Evolutionary conservation across 2,113 vertebrate genomes (phyloP).

Genomic region (Cololabis saira): DNA sequence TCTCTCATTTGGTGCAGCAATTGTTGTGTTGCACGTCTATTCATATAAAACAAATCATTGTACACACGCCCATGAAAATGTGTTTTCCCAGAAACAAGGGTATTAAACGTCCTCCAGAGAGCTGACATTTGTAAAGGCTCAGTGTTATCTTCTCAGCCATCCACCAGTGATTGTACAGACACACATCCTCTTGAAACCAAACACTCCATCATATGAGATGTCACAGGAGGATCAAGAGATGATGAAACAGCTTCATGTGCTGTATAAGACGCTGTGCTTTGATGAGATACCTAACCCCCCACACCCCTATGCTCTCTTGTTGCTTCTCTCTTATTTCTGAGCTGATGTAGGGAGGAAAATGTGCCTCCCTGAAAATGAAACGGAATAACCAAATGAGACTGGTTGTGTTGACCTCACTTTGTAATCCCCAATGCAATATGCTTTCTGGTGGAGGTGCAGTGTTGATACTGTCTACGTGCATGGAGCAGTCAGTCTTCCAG

Average conservation of each 20-base stretch:
- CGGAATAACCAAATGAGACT: constrained; percentile 69
- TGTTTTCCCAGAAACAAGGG: constrained; percentile 16
- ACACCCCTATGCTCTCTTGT: constrained; percentile 19
- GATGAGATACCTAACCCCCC: constrained; percentile 44
- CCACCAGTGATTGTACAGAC: constrained; percentile 14
- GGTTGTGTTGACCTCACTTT: constrained; percentile 64
- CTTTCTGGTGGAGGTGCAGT: constrained; percentile 12
- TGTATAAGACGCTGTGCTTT: constrained; percentile 35
- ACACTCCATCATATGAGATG: constrained; percentile 46
- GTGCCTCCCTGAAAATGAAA: constrained; percentile 62
- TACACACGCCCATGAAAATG: constrained; percentile 2
- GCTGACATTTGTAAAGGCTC: constrained; percentile 43
- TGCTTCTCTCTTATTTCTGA: constrained; percentile 34
- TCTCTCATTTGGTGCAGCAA: not conserved
- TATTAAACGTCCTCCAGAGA: constrained; percentile 32
- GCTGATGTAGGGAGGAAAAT: constrained; percentile 42
- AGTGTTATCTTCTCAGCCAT: constrained; percentile 39
- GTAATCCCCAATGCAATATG: constrained; percentile 54
- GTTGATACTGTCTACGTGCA: constrained; percentile 14
- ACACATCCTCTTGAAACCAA: constrained; percentile 12
- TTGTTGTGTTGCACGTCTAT: not conserved
- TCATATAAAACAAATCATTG: constrained; percentile 10
- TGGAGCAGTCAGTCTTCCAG: constrained; percentile 6
- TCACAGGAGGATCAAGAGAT: constrained; percentile 52
- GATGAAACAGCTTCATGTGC: constrained; percentile 61